A percentile compares a stretch with the other conserved stretches of the same genome.
Conservation (phyloP, 2,113 vertebrate genomes). For the Dasyurus viverrinus region DNA sequence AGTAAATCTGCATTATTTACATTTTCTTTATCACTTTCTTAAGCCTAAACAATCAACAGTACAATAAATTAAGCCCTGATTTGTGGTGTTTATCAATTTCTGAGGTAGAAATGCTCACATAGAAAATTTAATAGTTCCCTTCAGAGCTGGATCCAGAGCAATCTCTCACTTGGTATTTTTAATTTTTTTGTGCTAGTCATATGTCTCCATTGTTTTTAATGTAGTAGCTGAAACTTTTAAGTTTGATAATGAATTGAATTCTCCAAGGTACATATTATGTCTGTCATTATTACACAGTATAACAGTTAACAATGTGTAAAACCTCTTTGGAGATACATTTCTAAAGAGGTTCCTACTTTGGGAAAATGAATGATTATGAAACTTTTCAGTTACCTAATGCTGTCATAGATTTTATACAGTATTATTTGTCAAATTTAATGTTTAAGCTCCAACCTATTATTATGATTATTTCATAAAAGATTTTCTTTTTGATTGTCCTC, state of each 20-base stretch:
- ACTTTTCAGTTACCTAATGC: not conserved
- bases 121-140: not conserved
- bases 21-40: not conserved
- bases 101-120: not conserved
- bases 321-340: not conserved
- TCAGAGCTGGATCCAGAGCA: not conserved
- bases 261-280: not conserved
- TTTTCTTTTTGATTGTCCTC: not conserved
- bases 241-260: not conserved
- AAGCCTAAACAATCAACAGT: not conserved
- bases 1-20: not conserved
- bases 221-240: not conserved
- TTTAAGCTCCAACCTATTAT: not conserved
- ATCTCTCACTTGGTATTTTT: not conserved
- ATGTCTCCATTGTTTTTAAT: not conserved
- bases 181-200: not conserved
- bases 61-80: not conserved
- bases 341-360: not conserved
- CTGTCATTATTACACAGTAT: not conserved
- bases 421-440: conserved; percentile 21
- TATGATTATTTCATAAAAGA: not conserved
- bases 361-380: not conserved
- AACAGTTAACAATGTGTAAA: not conserved
- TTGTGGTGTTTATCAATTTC: not conserved
- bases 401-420: not conserved